These are phyloP conservation scores for Dendroctonus ponderosae DNA, from an alignment of 1,140 invertebrate genomes.

Conservation along the genomic window DNA sequence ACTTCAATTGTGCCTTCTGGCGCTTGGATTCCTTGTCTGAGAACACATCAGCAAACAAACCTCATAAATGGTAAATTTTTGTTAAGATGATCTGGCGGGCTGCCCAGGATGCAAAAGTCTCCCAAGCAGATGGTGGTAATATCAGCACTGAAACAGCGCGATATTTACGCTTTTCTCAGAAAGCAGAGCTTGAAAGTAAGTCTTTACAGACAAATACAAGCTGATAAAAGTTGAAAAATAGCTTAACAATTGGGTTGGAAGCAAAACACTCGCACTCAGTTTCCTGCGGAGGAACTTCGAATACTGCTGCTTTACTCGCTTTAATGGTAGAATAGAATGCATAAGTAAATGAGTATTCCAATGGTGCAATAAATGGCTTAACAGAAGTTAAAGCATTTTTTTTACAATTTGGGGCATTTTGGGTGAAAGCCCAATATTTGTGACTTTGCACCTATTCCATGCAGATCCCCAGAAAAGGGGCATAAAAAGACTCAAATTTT, in stretches of 20 bases:
- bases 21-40: neutral
- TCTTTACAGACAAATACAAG: neutral
- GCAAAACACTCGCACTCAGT: neutral
- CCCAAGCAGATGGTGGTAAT: too few relatives aligned
- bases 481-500: too few relatives aligned
- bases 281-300: neutral
- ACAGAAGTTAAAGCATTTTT: neutral
- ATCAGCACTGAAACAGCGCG: too few relatives aligned
- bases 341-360: neutral
- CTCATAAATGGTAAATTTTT: slow-evolving; percentile 13
- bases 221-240: neutral
- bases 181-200: neutral
- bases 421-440: neutral
- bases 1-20: neutral
- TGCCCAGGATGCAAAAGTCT: neutral
- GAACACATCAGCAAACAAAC: slow-evolving; percentile 7
- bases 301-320: neutral
- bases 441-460: too few relatives aligned
- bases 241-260: neutral
- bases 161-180: too few relatives aligned
- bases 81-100: neutral
- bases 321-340: neutral
- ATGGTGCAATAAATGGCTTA: neutral
- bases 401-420: neutral
- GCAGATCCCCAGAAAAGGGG: too few relatives aligned